These are phyloP conservation scores for Adelges cooleyi DNA, from an alignment of 1,140 invertebrate species.

Conservation along the genomic window DNA sequence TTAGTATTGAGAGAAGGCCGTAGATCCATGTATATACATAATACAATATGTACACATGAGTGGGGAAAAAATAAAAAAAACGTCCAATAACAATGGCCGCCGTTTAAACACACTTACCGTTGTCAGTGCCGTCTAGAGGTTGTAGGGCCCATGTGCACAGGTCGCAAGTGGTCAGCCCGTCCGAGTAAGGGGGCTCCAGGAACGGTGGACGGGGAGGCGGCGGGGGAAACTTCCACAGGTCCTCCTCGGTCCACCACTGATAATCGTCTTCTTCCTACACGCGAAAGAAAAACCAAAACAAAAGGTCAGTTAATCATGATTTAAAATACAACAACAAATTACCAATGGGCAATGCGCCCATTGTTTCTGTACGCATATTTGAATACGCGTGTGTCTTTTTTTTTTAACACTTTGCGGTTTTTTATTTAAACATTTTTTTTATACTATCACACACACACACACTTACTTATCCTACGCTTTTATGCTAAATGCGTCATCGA, in stretches of 20 bases:
- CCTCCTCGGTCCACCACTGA: constrained; percentile 34
- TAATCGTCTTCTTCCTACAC: constrained; percentile 28
- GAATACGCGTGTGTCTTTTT: neutral
- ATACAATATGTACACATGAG: too few species aligned
- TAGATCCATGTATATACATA: too few species aligned
- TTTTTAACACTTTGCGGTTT: constrained; percentile 1
- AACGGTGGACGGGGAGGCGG: constrained; percentile 53
- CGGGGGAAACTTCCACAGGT: constrained; percentile 48
- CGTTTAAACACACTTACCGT: constrained; percentile 26
- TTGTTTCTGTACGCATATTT: neutral
- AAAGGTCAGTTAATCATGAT: constrained; percentile 27
- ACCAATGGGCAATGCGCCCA: neutral
- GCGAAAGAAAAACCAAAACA: constrained; percentile 21
- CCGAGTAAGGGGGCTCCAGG: constrained; percentile 42
- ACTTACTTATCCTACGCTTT: constrained; percentile 21
- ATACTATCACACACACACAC: too few species aligned
- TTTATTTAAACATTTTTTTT: neutral
- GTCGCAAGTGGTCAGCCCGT: constrained; percentile 58
- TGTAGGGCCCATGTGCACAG: constrained; percentile 54
- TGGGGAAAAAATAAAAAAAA: constrained; percentile 13
- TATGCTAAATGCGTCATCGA: constrained; percentile 15
- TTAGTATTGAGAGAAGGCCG: too few species aligned
- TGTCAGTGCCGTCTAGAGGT: constrained; percentile 37
- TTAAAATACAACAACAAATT: neutral
- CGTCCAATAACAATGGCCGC: constrained; percentile 12